These are phyloP conservation scores for Aurelia aurita complex sp. Pacific DNA, from an alignment of 30 jellyfish, hydroid and myxozoan genomes.

Conservation along the genomic window DNA sequence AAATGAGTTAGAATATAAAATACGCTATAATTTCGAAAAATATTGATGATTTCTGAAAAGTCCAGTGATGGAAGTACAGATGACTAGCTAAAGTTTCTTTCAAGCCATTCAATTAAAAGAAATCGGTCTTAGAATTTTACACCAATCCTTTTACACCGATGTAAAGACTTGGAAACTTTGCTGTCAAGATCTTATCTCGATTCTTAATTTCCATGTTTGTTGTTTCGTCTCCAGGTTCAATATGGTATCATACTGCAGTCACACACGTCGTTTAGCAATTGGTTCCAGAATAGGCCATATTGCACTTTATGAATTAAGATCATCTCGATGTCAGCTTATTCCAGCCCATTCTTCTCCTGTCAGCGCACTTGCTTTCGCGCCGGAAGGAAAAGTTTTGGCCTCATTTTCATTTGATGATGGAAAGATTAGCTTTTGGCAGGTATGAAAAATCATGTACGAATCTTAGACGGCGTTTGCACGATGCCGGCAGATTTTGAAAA, in stretches of 20 bases:
- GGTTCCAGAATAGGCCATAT: conserved; percentile 96
- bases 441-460: conserved; percentile 21
- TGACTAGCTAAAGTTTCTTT: too few species aligned
- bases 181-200: too few species aligned
- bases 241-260: conserved; percentile 92
- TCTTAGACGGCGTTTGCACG: too few species aligned
- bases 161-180: too few species aligned
- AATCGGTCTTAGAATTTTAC: too few species aligned
- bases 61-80: too few species aligned
- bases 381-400: conserved; percentile 97
- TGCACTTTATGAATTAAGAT: conserved; percentile 93
- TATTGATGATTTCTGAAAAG: too few species aligned
- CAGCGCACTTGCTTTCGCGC: conserved; percentile 88
- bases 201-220: not conserved
- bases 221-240: conserved; percentile 56
- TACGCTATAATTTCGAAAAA: too few species aligned
- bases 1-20: too few species aligned
- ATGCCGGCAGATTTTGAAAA: too few species aligned
- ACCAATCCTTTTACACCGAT: too few species aligned
- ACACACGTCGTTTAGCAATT: conserved; percentile 98
- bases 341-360: conserved; percentile 86
- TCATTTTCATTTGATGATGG: conserved; percentile 83
- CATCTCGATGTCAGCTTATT: conserved; percentile 89
- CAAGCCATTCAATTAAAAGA: too few species aligned
- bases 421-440: conserved; percentile 93